Conservation (phyloP, 2,888 invertebrate genomes). For the Marasmarcha lunaedactyla region DNA sequence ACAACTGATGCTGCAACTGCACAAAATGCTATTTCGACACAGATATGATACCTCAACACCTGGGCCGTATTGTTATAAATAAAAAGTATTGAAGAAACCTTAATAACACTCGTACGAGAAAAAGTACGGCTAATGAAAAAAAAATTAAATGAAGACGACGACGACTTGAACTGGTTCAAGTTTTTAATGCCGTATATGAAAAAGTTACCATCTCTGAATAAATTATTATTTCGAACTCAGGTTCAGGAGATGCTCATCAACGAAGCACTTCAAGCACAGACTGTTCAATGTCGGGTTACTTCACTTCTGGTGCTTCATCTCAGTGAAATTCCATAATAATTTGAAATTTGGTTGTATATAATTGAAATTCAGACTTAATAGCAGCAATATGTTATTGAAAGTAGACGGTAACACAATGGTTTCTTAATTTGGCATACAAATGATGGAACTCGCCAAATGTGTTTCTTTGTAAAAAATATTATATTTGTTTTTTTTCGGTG, state of each 20-base stretch:
- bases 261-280: constrained; percentile 10
- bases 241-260: constrained; percentile 11
- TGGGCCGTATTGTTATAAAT: constrained; percentile 7
- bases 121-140: constrained; percentile 9
- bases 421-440: constrained; percentile 8
- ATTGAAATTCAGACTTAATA: constrained; percentile 10
- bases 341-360: constrained; percentile 6
- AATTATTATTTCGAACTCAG: constrained; percentile 10
- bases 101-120: constrained; percentile 11
- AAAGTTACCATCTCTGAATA: constrained; percentile 11
- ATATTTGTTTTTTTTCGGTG: constrained; percentile 1
- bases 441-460: constrained; percentile 3
- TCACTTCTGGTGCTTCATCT: constrained; percentile 10
- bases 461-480: constrained; percentile 2
- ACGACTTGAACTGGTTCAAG: constrained; percentile 11
- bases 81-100: constrained; percentile 12
- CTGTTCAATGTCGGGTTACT: constrained; percentile 9
- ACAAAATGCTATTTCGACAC: constrained; percentile 11
- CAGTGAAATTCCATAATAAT: constrained; percentile 12
- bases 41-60: constrained; percentile 9
- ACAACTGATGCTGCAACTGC: constrained; percentile 11
- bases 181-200: constrained; percentile 11
- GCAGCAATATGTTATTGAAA: constrained; percentile 10
- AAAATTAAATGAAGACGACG: constrained; percentile 9
- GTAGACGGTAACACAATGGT: constrained; percentile 12